Evolutionary conservation across 1,140 invertebrate species (phyloP).

Genomic region (Cylas formicarius): DNA sequence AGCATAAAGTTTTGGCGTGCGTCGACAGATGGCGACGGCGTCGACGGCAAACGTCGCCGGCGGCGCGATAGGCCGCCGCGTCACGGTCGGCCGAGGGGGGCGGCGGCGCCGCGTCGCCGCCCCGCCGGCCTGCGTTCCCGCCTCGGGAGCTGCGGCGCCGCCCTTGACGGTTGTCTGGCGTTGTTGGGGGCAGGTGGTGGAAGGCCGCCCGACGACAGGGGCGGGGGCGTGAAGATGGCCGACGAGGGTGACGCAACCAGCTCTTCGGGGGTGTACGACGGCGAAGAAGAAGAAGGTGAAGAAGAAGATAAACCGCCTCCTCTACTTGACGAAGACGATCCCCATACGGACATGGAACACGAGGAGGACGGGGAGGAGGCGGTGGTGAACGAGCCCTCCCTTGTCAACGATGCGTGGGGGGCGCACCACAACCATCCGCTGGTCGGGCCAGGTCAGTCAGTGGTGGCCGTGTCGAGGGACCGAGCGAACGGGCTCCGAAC

Average conservation of each 20-base stretch:
- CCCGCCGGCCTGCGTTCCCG: conserved; percentile 13
- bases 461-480: conserved; percentile 26
- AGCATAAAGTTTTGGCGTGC: no score
- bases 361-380: not conserved
- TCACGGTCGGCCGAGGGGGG: conserved; percentile 1
- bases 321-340: no score
- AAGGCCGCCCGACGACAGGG: conserved; percentile 26
- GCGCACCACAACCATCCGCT: conserved; percentile 16
- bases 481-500: conserved; percentile 15
- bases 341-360: no score
- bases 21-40: no score
- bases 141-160: conserved; percentile 24
- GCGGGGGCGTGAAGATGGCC: not conserved
- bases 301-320: not conserved
- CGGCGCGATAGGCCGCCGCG: conserved; percentile 4
- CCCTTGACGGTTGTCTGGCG: conserved; percentile 33
- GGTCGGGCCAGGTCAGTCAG: conserved; percentile 40
- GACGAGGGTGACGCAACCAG: not conserved
- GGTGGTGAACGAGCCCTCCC: not conserved
- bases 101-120: not conserved
- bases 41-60: no score
- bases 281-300: not conserved
- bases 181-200: conserved; percentile 29
- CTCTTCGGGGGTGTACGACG: not conserved
- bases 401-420: conserved; percentile 4